Base-by-base conservation (phyloP, 1,140 invertebrate genomes). In the Drosophila lacertosa region DNA sequence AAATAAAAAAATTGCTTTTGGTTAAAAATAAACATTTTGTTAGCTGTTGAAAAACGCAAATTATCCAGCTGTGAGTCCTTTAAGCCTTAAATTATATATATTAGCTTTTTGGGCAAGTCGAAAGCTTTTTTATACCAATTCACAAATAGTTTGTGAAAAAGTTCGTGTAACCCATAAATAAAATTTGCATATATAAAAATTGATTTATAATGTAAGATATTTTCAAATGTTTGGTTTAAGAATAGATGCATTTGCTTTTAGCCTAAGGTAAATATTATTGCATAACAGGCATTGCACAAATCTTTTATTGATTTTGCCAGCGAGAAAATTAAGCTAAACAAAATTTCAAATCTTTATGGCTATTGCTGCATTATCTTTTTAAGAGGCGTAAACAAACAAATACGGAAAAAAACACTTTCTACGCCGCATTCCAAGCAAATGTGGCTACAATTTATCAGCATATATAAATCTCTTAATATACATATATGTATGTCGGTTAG, bases 351-450 rank as follows among this genome's bases (percentile, higher is more conserved):
- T 37, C 7, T 33, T 53, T 45, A 18, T 16, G 24, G 7, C 18
- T 33, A 33, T 32, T 45, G 15, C 40, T 16, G 1, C 35, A 40
- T 58, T 59, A 47, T 24, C 47, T 53, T 6, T 7, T 20, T n/a
- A 29, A 18, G 53, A 18, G 35, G 64, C 51, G 54, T 60, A 65
- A 57, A 65, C 51, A 64, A 74, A 63, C 29, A 42, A 64, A 69
- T 37, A 7, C 18, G 15, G 2, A n/a, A 48, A n/a, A 48, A 51
- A 39, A 32, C 26, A 51, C 33, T 54, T 68, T 62, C 40, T 74
- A 74, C 71, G 71, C 67, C 47, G 48, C 54, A 66, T 44, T 59
- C 45, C 11, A 54, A 51, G 39, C 35, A 55, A 37, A 58, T 58
- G 24, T 18, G 26, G 15, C 53, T 26, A 47, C 44, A 58, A 63